Percentiles rank a stretch among this genome's conserved stretches.
phyloP scores from a whole-genome alignment of 1,140 invertebrate species.

The Drosophila littoralis region DNA sequence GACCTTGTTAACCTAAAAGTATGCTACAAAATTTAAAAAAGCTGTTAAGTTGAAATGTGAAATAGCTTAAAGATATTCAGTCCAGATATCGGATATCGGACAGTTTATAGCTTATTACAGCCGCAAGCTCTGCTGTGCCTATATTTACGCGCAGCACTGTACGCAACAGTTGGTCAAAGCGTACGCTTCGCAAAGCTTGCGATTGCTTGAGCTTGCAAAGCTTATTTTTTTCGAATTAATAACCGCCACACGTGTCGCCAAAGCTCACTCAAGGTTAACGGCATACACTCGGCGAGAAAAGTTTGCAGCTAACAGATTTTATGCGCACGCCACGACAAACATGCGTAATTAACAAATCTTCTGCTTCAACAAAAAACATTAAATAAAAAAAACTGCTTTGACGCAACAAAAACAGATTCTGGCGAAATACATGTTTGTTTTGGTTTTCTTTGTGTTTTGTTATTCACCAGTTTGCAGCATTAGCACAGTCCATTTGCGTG shows the following conservation, averaged over 20 bases:
- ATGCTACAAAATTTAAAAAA: neutral
- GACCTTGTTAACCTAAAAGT: constrained; percentile 7
- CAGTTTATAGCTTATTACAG: too few relatives aligned
- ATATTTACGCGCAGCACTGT: constrained; percentile 3
- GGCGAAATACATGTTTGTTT: neutral
- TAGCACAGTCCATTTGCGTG: constrained; percentile 12
- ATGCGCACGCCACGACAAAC: neutral
- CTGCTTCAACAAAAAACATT: too few relatives aligned
- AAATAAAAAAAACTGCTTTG: neutral
- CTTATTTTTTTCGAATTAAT: neutral
- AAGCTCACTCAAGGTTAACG: constrained; percentile 16
- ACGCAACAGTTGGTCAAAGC: neutral
- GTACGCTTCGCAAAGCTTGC: neutral
- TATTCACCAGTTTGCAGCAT: neutral
- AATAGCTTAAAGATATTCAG: too few relatives aligned
- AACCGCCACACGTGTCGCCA: neutral
- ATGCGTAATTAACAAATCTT: constrained; percentile 1
- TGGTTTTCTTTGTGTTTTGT: neutral
- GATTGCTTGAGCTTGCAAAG: constrained; percentile 7
- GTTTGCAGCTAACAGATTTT: neutral
- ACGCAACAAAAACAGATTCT: neutral
- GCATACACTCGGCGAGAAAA: constrained; percentile 8
- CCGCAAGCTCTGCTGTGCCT: neutral
- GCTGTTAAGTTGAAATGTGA: too few relatives aligned
- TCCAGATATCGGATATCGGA: too few relatives aligned